Evolutionary conservation across 2,797 vertebrate species (phyloP).

Genomic region (Cyclura pinguis): DNA sequence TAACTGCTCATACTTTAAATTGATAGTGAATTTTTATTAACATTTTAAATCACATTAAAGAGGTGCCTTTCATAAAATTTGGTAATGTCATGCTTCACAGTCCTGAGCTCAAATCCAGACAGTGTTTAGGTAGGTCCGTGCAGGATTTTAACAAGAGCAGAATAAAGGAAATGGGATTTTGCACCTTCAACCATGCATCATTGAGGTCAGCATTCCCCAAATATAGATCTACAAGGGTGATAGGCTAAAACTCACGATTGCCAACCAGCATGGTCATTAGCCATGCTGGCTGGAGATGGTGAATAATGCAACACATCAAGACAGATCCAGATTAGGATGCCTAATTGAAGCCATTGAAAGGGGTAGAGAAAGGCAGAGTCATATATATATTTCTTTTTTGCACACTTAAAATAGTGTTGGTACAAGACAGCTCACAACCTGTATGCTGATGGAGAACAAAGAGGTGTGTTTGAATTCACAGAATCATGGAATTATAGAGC

Average conservation of each 20-base stretch:
- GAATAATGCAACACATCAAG: background rate
- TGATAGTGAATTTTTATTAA: background rate
- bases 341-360: background rate
- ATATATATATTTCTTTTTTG: background rate
- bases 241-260: too few relatives aligned
- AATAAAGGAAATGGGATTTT: background rate
- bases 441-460: background rate
- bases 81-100: background rate
- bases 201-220: background rate
- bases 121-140: slow-evolving; percentile 12
- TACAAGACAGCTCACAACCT: background rate
- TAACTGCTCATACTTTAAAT: background rate
- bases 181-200: background rate
- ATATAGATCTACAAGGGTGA: too few relatives aligned
- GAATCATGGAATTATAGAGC: too few relatives aligned
- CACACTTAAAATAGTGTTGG: background rate
- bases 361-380: background rate
- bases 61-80: slow-evolving; percentile 19
- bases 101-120: slow-evolving; percentile 6
- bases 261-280: too few relatives aligned
- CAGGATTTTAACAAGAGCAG: background rate
- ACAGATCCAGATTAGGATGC: background rate
- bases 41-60: background rate
- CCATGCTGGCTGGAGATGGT: background rate
- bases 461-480: background rate